Conservation (phyloP, 2,113 vertebrate genomes). For the Piprites chloris region DNA sequence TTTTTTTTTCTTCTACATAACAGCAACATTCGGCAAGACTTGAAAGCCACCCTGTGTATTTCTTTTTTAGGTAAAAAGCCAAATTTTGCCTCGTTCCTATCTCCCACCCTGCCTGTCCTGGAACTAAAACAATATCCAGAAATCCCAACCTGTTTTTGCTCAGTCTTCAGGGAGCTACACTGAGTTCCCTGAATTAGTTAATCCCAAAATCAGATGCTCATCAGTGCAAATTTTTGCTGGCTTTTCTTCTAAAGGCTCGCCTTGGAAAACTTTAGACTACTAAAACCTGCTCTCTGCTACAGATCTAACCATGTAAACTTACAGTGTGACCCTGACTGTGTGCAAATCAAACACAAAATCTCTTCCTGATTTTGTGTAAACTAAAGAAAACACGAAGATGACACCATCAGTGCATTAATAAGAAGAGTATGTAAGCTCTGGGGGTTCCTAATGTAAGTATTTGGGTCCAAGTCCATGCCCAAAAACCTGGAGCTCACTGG, state of each 20-base stretch:
- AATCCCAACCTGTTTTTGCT: neutral
- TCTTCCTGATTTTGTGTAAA: neutral
- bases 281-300: neutral
- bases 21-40: neutral
- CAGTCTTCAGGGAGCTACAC: neutral
- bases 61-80: neutral
- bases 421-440: neutral
- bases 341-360: neutral
- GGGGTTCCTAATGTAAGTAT: neutral
- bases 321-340: rapidly evolving
- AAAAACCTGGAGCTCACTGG: neutral
- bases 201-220: rapidly evolving
- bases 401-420: neutral
- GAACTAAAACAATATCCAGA: neutral
- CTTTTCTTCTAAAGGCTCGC: neutral
- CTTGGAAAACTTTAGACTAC: neutral
- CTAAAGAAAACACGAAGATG: neutral
- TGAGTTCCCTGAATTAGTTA: neutral
- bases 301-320: neutral
- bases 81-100: neutral
- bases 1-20: neutral
- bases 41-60: neutral
- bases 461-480: neutral
- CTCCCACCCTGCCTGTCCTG: neutral
- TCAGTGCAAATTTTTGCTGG: neutral